Conservation (phyloP, 2,888 invertebrate genomes). For the Epirrhoe tristata region DNA sequence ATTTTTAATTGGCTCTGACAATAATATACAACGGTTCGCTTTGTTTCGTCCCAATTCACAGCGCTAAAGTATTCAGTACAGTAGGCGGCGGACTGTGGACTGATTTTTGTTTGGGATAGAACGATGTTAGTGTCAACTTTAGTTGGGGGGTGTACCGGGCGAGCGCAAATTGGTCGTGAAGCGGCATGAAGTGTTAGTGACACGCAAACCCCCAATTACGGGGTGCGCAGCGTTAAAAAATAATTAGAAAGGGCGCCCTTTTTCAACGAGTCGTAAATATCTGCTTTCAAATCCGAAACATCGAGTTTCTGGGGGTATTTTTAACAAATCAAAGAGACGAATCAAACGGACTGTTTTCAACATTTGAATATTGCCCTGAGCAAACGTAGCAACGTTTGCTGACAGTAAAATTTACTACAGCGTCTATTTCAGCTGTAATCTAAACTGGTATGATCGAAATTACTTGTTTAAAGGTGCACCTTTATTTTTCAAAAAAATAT, state of each 20-base stretch:
- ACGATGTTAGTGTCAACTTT: slow-evolving; percentile 30
- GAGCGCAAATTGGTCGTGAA: slow-evolving; percentile 47
- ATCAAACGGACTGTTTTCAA: slow-evolving; percentile 11
- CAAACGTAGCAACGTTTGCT: slow-evolving; percentile 15
- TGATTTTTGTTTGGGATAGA: slow-evolving; percentile 25
- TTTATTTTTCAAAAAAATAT: too few species aligned
- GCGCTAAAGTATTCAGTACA: slow-evolving; percentile 37
- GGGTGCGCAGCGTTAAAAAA: slow-evolving; percentile 71
- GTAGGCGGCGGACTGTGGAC: slow-evolving; percentile 20
- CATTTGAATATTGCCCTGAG: slow-evolving; percentile 14
- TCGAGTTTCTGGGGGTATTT: slow-evolving; percentile 1
- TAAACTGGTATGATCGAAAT: too few species aligned
- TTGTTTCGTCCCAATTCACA: slow-evolving; percentile 54
- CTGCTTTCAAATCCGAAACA: slow-evolving; percentile 19
- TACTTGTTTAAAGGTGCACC: too few species aligned
- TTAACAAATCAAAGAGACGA: slow-evolving; percentile 6
- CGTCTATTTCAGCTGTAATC: neutral
- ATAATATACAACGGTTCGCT: slow-evolving; percentile 59
- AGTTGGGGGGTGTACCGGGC: slow-evolving; percentile 31
- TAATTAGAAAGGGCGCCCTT: slow-evolving; percentile 62
- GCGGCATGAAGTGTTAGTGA: slow-evolving; percentile 63
- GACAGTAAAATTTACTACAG: slow-evolving; percentile 15
- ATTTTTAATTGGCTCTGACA: slow-evolving; percentile 63
- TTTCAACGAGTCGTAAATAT: slow-evolving; percentile 47
- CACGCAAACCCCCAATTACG: slow-evolving; percentile 76